Evolutionary conservation across 2,113 vertebrate genomes (phyloP).

Genomic region (Egretta garzetta): DNA sequence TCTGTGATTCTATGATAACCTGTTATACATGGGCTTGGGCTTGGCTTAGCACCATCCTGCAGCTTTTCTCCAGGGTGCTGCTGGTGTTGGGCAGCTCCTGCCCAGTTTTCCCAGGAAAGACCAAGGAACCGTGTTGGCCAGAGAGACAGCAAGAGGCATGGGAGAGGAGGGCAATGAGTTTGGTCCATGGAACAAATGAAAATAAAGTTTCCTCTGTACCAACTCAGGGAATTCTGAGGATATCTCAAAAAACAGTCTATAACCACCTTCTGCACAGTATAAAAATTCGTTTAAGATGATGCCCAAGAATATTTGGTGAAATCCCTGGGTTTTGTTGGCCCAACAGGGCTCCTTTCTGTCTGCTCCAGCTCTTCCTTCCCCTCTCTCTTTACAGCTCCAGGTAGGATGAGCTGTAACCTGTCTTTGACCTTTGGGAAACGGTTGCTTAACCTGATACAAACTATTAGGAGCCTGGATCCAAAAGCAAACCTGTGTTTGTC

Average conservation of each 20-base stretch:
- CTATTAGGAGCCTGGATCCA: not conserved
- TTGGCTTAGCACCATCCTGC: not conserved
- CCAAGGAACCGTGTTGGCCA: fast-evolving
- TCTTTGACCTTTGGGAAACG: not conserved
- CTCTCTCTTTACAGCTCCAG: not conserved
- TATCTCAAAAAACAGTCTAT: not conserved
- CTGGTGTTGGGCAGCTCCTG: not conserved
- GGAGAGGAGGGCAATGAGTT: not conserved
- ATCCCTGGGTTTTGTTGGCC: not conserved
- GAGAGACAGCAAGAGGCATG: not conserved
- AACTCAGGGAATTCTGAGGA: not conserved
- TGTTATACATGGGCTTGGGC: fast-evolving
- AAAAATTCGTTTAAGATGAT: not conserved
- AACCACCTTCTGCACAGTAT: not conserved
- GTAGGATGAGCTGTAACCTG: not conserved
- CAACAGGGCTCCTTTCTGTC: not conserved
- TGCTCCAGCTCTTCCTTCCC: not conserved
- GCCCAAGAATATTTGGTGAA: not conserved
- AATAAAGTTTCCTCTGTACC: not conserved
- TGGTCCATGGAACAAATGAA: not conserved
- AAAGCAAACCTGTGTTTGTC: not conserved
- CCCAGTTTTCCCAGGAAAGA: not conserved
- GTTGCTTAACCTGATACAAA: not conserved
- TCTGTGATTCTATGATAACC: not conserved
- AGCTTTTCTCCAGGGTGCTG: not conserved